phyloP scores from a whole-genome alignment of 1,140 invertebrate species.

The Lepidostoma basale region DNA sequence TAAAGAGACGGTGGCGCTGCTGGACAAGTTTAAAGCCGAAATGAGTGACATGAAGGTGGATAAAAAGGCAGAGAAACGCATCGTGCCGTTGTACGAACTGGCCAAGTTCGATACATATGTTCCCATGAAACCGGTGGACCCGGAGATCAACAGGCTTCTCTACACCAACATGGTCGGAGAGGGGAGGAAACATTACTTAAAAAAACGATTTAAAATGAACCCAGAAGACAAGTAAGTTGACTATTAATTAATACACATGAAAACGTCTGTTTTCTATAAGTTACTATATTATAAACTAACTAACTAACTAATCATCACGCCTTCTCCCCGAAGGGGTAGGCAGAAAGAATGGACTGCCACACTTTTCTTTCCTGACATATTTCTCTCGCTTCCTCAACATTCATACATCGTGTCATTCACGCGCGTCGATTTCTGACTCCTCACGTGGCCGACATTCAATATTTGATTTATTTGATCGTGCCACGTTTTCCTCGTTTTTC shows the following conservation, averaged over 20 bases:
- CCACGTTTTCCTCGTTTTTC: no score
- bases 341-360: not conserved
- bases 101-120: conserved; percentile 5
- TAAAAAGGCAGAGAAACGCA: conserved; percentile 5
- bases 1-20: not conserved
- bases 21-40: conserved; percentile 21
- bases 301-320: not conserved
- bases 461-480: no score
- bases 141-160: conserved; percentile 50
- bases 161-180: conserved; percentile 53
- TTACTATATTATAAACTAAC: not conserved
- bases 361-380: not conserved
- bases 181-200: conserved; percentile 50
- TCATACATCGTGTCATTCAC: not conserved
- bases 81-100: conserved; percentile 1
- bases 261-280: not conserved
- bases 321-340: not conserved
- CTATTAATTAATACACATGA: not conserved
- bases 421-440: no score
- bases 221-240: conserved; percentile 55
- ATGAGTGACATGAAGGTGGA: conserved; percentile 12
- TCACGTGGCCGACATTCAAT: no score
- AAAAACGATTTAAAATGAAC: conserved; percentile 52
- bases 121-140: conserved; percentile 54
- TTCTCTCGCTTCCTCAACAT: not conserved